phyloP scores from a whole-genome alignment of 2,113 vertebrate species.

The Centropus unirufus region DNA sequence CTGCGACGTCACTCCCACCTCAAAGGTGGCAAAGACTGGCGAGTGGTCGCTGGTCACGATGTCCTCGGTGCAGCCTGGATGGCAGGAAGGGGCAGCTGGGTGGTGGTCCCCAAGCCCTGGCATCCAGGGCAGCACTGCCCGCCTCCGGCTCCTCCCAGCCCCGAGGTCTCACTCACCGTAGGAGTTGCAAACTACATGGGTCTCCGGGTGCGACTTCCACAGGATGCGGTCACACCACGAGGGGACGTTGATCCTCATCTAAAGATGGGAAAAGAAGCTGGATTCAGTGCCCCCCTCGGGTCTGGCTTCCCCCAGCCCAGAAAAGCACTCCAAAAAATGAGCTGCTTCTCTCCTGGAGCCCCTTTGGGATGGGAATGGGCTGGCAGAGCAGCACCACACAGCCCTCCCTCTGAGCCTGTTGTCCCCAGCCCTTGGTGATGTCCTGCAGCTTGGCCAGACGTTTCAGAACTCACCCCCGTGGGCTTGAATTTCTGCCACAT shows the following conservation, averaged over 20 bases:
- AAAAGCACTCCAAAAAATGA: not conserved
- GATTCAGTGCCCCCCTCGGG: fast-evolving
- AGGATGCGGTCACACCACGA: conserved; percentile 90
- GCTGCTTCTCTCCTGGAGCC: not conserved
- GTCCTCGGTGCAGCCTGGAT: conserved; percentile 87
- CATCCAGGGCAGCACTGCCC: not conserved
- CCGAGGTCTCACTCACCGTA: conserved; percentile 75
- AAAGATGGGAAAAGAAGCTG: fast-evolving
- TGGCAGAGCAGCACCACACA: fast-evolving
- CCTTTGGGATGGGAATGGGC: fast-evolving
- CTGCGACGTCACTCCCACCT: conserved; percentile 82
- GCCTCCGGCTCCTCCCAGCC: not conserved
- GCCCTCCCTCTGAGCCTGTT: not conserved
- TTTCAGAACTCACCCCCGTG: conserved; percentile 80
- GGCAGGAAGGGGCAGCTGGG: not conserved
- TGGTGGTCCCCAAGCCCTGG: fast-evolving
- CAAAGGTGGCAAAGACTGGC: conserved; percentile 88
- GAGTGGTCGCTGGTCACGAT: conserved; percentile 90
- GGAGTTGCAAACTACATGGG: conserved; percentile 81
- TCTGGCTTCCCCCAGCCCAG: not conserved
- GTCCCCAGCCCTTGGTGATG: fast-evolving
- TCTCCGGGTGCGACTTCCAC: conserved; percentile 89
- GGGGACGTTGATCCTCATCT: conserved; percentile 87
- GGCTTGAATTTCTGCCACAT: conserved; percentile 90
- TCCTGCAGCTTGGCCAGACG: fast-evolving